These are phyloP conservation scores for Chloebia gouldiae DNA, from an alignment of 2,113 vertebrate genomes.

Conservation along the genomic window DNA sequence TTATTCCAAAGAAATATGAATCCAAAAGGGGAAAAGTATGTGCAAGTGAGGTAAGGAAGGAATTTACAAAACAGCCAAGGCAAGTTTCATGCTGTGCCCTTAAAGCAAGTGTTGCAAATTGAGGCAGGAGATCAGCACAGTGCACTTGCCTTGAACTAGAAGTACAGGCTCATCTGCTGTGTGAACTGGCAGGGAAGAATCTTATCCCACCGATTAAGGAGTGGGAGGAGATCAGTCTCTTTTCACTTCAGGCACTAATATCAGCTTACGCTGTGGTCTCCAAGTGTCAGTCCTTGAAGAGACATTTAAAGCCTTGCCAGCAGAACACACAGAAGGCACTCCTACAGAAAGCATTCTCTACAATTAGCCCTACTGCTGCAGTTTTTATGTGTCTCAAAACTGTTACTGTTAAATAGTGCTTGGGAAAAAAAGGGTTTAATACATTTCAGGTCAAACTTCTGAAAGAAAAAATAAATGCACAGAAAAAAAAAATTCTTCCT, in stretches of 20 bases:
- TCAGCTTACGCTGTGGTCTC: conserved; percentile 17
- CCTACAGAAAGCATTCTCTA: background rate
- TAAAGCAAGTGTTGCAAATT: background rate
- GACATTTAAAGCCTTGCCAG: conserved; percentile 11
- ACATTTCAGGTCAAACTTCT: background rate
- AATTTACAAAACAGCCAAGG: background rate
- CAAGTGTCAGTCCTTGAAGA: background rate
- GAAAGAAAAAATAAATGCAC: background rate
- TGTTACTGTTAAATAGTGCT: background rate
- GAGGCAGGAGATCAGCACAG: background rate
- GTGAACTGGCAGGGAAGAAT: background rate
- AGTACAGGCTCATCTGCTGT: background rate
- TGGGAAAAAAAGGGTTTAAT: background rate
- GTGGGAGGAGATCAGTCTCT: conserved; percentile 27
- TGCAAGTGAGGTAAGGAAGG: background rate
- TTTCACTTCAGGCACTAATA: conserved; percentile 15
- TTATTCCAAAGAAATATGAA: background rate
- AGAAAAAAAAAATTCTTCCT: background rate
- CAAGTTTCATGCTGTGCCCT: background rate
- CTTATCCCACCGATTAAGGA: background rate
- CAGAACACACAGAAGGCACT: conserved; percentile 19
- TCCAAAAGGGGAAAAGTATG: background rate
- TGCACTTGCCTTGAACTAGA: background rate
- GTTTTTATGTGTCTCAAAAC: background rate
- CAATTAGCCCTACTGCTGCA: background rate